Base-by-base conservation (phyloP, 1,140 invertebrate genomes). In the Tenebrio molitor region DNA sequence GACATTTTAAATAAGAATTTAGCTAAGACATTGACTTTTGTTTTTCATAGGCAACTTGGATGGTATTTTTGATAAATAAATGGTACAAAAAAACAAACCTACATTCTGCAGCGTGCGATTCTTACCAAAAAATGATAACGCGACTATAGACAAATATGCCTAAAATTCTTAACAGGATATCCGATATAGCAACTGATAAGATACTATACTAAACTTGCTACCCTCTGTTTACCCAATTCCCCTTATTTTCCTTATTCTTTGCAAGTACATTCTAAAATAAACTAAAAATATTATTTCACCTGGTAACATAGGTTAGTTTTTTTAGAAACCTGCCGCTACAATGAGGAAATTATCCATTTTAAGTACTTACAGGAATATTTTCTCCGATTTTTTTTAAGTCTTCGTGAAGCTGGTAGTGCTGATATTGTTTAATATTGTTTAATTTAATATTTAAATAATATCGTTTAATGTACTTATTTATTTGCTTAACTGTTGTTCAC, bases 171-270 rank as follows among this genome's bases (percentile, higher is more conserved):
- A 21, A 67, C 64, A 42, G 65, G 65, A 68, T 50, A 34, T 68
- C 65, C 65, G 39, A 46, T 23, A n/a, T 25, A 25, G 10, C 39
- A 66, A 66, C 33, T 68, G 41, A 68, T 68, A 46, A 21, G 41
- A 16, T 23, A 25, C 25, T 68, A 23, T 25, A 68, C 36, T 2
- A 46, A 68, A 68, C n/a, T 50, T 44, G 29, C 29, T 50, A 68
- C 65, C 65, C 65, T 46, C 65, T 46, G 23, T 66, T 41, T 66
- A 58, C 23, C 10, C n/a, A 58, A 8, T 34, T 58, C 10, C 50
- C 23, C 23, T 29, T 25, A 29, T 29, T 25, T 50, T 21, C 44
- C 44, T 50, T 50, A 50, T 21, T 50, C 44, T 29, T 58, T 58
- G 50, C 15, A 25, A 29, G 50, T 29, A 34, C 29, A 23, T 58